A percentile compares a stretch with the other conserved stretches of the same genome.
These are phyloP conservation scores for Sciurus niger DNA, from an alignment of 2,113 vertebrate species.

Conservation along the genomic window DNA sequence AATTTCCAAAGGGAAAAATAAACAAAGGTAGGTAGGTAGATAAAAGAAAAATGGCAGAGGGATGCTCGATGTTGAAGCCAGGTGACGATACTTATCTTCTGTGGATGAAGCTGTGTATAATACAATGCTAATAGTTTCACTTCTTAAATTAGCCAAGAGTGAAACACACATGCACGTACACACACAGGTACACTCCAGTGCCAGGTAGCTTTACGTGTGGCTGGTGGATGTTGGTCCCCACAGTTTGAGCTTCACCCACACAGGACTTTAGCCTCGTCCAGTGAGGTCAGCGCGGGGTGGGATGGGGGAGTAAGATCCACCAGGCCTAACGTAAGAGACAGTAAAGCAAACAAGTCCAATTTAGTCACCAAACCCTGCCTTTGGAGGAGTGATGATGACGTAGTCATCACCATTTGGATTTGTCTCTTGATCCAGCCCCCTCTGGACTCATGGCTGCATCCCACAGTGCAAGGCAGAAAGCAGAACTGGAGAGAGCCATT, in stretches of 20 bases:
- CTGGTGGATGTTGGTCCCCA: background rate
- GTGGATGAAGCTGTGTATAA: background rate
- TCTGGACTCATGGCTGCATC: background rate
- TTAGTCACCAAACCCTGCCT: background rate
- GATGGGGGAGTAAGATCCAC: background rate
- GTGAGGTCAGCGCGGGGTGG: background rate
- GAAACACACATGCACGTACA: background rate
- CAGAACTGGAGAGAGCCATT: background rate
- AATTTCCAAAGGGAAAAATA: background rate
- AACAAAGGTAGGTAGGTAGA: background rate
- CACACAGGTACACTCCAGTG: no score
- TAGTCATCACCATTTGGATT: background rate
- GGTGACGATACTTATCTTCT: background rate
- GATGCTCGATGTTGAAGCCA: background rate
- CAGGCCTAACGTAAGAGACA: background rate
- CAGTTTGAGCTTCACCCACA: background rate
- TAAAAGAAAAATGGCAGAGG: slow-evolving; percentile 1
- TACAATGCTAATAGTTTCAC: background rate
- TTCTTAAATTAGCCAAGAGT: background rate
- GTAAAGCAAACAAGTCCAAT: background rate
- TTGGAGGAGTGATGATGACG: background rate
- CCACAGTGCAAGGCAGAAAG: background rate
- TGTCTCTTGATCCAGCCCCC: background rate
- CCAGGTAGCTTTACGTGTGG: background rate
- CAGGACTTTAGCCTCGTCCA: background rate